Evolutionary conservation across 2,888 invertebrate genomes (phyloP).

Genomic region (Lysandra bellargus): DNA sequence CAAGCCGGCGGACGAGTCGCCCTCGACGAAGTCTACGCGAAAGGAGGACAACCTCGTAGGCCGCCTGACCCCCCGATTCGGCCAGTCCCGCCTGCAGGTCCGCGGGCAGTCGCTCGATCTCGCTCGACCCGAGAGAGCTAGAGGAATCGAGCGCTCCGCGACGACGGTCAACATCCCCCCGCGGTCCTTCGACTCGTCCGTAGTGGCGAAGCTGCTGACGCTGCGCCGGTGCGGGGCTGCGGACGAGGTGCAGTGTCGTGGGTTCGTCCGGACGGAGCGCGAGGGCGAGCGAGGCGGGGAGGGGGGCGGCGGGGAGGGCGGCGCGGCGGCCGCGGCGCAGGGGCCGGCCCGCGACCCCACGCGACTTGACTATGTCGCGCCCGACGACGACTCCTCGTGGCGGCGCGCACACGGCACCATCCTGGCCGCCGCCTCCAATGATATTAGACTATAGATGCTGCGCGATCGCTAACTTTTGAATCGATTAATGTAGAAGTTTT

Average conservation of each 20-base stretch:
- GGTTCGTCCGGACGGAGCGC: conserved; percentile 47
- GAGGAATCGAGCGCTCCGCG: conserved; percentile 69
- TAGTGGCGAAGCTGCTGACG: conserved; percentile 69
- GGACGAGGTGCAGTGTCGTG: conserved; percentile 56
- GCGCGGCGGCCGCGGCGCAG: conserved; percentile 36
- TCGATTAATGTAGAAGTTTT: conserved; percentile 30
- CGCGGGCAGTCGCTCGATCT: conserved; percentile 73
- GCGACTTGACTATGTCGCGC: conserved; percentile 27
- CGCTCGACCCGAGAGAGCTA: conserved; percentile 52
- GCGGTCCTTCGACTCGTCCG: conserved; percentile 65
- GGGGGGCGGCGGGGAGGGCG: conserved; percentile 38
- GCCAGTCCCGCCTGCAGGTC: conserved; percentile 66
- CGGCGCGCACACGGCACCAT: conserved; percentile 47
- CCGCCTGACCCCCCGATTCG: conserved; percentile 70
- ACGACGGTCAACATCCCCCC: conserved; percentile 66
- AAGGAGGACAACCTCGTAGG: conserved; percentile 71
- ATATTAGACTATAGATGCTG: conserved; percentile 59
- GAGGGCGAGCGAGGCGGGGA: conserved; percentile 42
- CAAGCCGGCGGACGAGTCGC: conserved; percentile 58
- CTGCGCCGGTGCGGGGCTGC: conserved; percentile 71
- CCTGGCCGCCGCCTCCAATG: conserved; percentile 59
- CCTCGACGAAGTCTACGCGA: conserved; percentile 48
- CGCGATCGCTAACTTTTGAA: background rate
- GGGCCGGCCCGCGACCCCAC: background rate
- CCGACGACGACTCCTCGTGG: conserved; percentile 43